Conservation (phyloP, 2,888 invertebrate species). For the Athalia cordata region DNA sequence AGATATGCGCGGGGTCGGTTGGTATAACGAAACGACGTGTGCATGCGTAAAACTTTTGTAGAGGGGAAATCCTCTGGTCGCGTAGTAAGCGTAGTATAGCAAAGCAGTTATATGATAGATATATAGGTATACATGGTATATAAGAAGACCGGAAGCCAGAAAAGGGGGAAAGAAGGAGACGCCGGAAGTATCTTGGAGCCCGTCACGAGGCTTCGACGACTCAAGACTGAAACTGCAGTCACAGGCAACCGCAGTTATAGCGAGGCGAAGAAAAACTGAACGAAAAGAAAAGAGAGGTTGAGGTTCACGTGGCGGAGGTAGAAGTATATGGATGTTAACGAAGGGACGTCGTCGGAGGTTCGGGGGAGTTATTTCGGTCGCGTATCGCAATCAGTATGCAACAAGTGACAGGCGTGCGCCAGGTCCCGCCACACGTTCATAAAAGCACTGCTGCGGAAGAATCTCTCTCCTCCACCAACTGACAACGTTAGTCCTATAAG, state of each 20-base stretch:
- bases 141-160: conserved; percentile 61
- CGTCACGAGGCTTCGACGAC: conserved; percentile 55
- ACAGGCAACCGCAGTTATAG: conserved; percentile 12
- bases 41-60: too few relatives aligned
- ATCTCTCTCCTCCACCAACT: background rate
- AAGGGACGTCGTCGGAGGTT: conserved; percentile 42
- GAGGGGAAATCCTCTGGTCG: conserved; percentile 19
- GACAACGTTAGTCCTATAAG: background rate
- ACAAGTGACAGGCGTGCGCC: conserved; percentile 64
- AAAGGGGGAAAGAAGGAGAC: conserved; percentile 61
- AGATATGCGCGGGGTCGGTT: too few relatives aligned
- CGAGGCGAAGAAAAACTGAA: too few relatives aligned
- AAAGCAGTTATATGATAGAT: background rate
- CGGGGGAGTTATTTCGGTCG: conserved; percentile 63
- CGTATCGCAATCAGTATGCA: conserved; percentile 68
- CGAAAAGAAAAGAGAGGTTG: too few relatives aligned
- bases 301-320: too few relatives aligned
- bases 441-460: background rate
- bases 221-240: background rate
- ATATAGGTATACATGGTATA: conserved; percentile 13
- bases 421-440: background rate
- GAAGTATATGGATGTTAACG: background rate
- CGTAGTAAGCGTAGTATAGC: conserved; percentile 63
- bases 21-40: too few relatives aligned
- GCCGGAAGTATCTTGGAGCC: conserved; percentile 66